These are phyloP conservation scores for Tipula helvola DNA, from an alignment of 2,888 invertebrate species.

Conservation along the genomic window DNA sequence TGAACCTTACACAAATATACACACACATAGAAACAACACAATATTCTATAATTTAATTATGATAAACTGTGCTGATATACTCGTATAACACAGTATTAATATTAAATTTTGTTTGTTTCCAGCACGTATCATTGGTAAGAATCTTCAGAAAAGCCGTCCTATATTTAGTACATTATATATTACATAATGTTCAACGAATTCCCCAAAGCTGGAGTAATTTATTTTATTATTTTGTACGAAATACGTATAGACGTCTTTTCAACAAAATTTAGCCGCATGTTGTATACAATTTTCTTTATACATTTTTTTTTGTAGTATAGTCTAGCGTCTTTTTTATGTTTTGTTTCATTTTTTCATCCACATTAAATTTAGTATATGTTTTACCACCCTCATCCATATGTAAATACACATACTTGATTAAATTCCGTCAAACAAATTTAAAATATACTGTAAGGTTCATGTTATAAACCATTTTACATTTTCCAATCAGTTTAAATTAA, in stretches of 20 bases:
- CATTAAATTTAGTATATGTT: not conserved
- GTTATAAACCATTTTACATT: not conserved
- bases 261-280: not conserved
- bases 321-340: not conserved
- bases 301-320: not conserved
- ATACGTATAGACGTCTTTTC: not conserved
- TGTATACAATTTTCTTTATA: not conserved
- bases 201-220: not conserved
- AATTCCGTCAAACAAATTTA: not conserved
- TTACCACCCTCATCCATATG: not conserved
- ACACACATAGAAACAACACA: not conserved
- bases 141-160: not conserved
- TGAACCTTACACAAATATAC: not conserved
- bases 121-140: constrained; percentile 4
- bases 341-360: not conserved
- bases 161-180: not conserved
- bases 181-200: not conserved
- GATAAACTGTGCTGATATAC: not conserved
- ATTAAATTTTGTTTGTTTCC: not conserved
- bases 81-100: not conserved
- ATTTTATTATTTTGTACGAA: not conserved
- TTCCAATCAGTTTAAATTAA: not conserved
- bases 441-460: not conserved
- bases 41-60: not conserved
- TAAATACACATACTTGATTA: not conserved